A percentile compares a stretch with the other conserved stretches of the same genome.
phyloP scores from a whole-genome alignment of 2,888 invertebrate genomes.

The Melanostoma mellinum region DNA sequence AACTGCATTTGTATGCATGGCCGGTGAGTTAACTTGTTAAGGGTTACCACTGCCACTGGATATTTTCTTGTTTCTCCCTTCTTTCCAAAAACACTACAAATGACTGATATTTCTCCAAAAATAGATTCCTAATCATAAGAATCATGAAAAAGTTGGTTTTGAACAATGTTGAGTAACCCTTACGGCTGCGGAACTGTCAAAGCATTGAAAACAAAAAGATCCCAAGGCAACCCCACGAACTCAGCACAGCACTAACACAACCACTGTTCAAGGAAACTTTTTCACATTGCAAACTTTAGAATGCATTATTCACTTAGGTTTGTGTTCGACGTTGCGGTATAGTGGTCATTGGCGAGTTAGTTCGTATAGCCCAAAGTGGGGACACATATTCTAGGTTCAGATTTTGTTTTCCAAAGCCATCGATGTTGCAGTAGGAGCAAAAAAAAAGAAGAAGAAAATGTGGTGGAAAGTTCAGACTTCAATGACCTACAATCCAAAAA shows the following conservation, averaged over 20 bases:
- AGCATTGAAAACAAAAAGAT: conserved; percentile 30
- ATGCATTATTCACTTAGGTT: conserved; percentile 47
- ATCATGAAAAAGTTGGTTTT: too few species aligned
- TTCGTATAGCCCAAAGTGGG: not conserved
- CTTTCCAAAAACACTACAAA: too few species aligned
- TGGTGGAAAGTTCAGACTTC: not conserved
- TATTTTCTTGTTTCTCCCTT: too few species aligned
- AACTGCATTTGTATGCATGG: conserved; percentile 53
- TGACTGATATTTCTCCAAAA: too few species aligned
- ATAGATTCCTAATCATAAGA: too few species aligned
- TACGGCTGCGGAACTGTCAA: conserved; percentile 31
- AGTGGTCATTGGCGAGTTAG: conserved; percentile 5
- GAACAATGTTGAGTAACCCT: conserved; percentile 4
- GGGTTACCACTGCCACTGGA: conserved; percentile 18
- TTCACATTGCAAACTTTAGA: not conserved
- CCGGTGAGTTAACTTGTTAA: conserved; percentile 23
- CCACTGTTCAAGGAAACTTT: conserved; percentile 19
- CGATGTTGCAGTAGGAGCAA: conserved; percentile 5
- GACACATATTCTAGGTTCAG: conserved; percentile 25
- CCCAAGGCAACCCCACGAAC: too few species aligned
- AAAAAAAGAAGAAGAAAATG: not conserved
- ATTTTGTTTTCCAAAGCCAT: conserved; percentile 32
- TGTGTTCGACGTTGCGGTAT: not conserved
- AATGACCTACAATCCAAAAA: conserved; percentile 32
- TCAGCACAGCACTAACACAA: not conserved